Conservation (phyloP, 2,888 invertebrate species). For the Nematopogon swammerdamellus region DNA sequence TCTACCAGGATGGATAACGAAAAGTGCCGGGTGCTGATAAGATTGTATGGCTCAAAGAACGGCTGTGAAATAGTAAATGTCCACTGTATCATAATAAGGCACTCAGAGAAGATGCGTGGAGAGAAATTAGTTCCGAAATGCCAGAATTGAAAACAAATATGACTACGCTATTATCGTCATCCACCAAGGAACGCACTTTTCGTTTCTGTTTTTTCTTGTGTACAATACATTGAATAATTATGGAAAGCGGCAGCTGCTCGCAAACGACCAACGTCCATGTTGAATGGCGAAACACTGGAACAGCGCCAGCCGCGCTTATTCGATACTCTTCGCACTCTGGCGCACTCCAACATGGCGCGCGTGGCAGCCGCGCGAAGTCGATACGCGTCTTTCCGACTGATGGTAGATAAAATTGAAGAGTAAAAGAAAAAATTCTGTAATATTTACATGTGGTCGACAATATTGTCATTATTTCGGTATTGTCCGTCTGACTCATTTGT, state of each 20-base stretch:
- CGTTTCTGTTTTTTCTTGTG: background rate
- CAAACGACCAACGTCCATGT: too few species aligned
- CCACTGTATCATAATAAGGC: constrained; percentile 4
- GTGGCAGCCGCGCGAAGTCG: background rate
- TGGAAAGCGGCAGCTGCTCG: constrained; percentile 1
- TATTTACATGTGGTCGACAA: too few species aligned
- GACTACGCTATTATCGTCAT: background rate
- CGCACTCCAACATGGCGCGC: background rate
- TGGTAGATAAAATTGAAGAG: too few species aligned
- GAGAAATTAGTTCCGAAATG: background rate
- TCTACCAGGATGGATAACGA: too few species aligned
- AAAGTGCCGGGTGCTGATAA: too few species aligned
- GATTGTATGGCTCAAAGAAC: too few species aligned
- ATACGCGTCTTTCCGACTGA: background rate
- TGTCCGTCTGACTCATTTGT: too few species aligned
- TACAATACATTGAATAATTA: constrained; percentile 5
- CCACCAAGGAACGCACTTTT: background rate
- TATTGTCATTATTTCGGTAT: too few species aligned
- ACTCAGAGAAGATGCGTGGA: constrained; percentile 1
- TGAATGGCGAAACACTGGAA: too few species aligned
- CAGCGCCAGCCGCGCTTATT: background rate
- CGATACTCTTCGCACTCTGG: background rate
- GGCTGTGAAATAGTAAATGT: background rate
- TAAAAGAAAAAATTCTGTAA: too few species aligned
- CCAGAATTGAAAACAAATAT: background rate